Evolutionary conservation across 2,888 invertebrate species (phyloP).

Genomic region (Brachyptera putata): DNA sequence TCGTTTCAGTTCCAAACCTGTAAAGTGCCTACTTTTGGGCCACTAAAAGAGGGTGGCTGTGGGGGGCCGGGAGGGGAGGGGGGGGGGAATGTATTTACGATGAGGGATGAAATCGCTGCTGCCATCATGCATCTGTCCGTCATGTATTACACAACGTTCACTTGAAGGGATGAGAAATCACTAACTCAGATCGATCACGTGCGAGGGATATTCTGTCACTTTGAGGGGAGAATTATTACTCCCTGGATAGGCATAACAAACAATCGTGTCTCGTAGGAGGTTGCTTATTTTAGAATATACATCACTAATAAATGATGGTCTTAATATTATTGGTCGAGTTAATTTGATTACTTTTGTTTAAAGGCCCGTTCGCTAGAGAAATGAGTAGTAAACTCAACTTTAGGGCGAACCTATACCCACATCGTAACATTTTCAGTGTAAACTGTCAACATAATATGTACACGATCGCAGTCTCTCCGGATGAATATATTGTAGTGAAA

Average conservation of each 20-base stretch:
- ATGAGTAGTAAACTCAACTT: no score
- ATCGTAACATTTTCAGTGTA: no score
- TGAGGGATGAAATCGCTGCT: not conserved
- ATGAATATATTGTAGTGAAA: no score
- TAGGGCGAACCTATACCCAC: no score
- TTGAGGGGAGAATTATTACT: slow-evolving; percentile 5
- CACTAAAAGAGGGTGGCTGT: slow-evolving; percentile 7
- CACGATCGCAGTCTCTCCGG: no score
- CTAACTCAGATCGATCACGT: slow-evolving; percentile 5
- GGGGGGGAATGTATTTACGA: slow-evolving; percentile 6
- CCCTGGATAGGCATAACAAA: slow-evolving; percentile 1
- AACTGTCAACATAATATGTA: no score
- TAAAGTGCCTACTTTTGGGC: not conserved
- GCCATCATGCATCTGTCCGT: slow-evolving; percentile 6
- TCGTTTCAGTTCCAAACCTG: slow-evolving; percentile 5
- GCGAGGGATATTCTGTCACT: not conserved
- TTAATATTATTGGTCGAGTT: no score
- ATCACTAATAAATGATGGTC: no score
- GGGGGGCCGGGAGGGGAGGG: no score
- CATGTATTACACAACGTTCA: not conserved
- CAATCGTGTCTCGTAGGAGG: not conserved
- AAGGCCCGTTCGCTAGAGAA: no score
- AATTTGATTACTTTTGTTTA: no score
- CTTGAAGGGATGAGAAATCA: not conserved
- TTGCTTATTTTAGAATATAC: no score